phyloP scores from a whole-genome alignment of 2,888 invertebrate genomes.

The Microplitis manilae region DNA sequence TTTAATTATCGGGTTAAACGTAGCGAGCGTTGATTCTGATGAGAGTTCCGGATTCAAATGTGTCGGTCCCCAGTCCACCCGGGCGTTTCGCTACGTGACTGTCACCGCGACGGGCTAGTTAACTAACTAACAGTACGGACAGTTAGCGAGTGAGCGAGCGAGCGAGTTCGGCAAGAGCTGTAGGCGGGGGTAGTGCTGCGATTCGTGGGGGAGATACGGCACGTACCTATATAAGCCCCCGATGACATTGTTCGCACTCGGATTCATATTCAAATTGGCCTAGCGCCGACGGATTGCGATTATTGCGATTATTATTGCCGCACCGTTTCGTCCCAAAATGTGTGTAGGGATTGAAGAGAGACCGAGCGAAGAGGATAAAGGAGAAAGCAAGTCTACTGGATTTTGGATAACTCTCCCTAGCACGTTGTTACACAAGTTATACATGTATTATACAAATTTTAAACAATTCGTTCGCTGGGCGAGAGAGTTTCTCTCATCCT shows the following conservation, averaged over 20 bases:
- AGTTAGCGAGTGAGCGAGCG: constrained; percentile 51
- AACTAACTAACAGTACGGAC: constrained; percentile 69
- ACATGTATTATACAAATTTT: not conserved
- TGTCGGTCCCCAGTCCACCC: constrained; percentile 50
- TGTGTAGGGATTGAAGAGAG: not conserved
- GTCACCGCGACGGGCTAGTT: constrained; percentile 70
- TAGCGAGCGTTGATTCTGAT: constrained; percentile 71
- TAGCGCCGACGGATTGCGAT: constrained; percentile 64
- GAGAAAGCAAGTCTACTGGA: not conserved
- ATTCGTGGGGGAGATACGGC: constrained; percentile 70
- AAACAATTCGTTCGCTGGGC: not conserved
- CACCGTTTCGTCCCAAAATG: constrained; percentile 39
- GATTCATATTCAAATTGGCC: constrained; percentile 71
- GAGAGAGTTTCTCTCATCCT: not conserved
- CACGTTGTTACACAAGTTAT: not conserved
- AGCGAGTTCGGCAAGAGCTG: constrained; percentile 9
- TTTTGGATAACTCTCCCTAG: not conserved
- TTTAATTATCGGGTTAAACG: constrained; percentile 71
- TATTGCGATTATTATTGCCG: constrained; percentile 68
- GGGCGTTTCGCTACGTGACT: constrained; percentile 64
- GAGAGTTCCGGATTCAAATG: constrained; percentile 71
- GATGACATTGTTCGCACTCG: constrained; percentile 71
- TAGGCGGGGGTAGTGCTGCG: constrained; percentile 38
- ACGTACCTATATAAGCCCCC: constrained; percentile 62
- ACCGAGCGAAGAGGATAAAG: not conserved